These are phyloP conservation scores for Drosophila arizonae DNA, from an alignment of 1,140 invertebrate species.

Conservation along the genomic window DNA sequence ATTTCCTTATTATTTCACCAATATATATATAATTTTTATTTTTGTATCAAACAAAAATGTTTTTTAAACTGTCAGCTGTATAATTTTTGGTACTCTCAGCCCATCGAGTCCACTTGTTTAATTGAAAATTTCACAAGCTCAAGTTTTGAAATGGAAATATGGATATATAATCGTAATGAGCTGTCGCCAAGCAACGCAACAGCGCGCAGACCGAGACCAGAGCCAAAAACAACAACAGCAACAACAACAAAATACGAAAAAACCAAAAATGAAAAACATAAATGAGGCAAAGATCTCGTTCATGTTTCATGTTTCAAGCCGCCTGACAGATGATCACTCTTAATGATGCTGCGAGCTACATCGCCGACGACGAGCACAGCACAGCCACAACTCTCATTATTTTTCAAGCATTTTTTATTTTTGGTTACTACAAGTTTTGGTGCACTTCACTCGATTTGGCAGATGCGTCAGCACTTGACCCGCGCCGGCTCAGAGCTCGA, in stretches of 20 bases:
- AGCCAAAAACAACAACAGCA: too few relatives aligned
- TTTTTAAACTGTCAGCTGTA: neutral
- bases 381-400: constrained; percentile 66
- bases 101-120: constrained; percentile 15
- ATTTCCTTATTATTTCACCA: neutral
- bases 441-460: constrained; percentile 77
- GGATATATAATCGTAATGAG: constrained; percentile 32
- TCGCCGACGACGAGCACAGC: constrained; percentile 5
- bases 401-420: constrained; percentile 66
- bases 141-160: constrained; percentile 27
- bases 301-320: constrained; percentile 35
- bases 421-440: constrained; percentile 64
- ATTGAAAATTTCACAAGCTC: constrained; percentile 29
- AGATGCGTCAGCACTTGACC: constrained; percentile 80
- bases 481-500: constrained; percentile 29
- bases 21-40: neutral
- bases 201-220: neutral
- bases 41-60: neutral
- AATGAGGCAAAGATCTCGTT: constrained; percentile 57
- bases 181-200: constrained; percentile 29
- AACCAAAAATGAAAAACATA: constrained; percentile 37
- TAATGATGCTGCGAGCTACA: constrained; percentile 65
- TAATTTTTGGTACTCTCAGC: constrained; percentile 15
- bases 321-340: constrained; percentile 69
- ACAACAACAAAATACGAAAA: constrained; percentile 20